These are phyloP conservation scores for Pseudorasbora parva DNA, from an alignment of 2,113 vertebrate genomes.

Conservation along the genomic window DNA sequence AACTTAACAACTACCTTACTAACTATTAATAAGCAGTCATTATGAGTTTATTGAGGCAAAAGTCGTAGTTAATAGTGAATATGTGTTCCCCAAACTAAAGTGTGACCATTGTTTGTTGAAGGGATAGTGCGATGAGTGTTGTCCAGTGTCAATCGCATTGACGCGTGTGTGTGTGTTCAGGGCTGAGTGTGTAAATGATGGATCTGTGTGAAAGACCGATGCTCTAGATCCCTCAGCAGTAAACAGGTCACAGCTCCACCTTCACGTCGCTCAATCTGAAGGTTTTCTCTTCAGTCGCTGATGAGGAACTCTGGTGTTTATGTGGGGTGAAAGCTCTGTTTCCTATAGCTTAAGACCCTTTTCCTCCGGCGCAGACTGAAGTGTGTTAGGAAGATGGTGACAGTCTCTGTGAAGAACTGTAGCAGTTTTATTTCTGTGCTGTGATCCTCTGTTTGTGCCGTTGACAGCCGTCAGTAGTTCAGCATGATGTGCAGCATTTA, in stretches of 20 bases:
- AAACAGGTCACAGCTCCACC: not conserved
- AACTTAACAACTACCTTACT: no score
- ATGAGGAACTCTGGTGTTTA: not conserved
- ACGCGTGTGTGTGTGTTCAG: no score
- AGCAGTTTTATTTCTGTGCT: constrained; percentile 5
- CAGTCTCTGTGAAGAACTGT: not conserved
- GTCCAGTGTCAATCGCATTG: no score
- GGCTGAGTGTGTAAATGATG: no score
- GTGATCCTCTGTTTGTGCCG: not conserved
- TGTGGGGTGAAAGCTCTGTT: not conserved
- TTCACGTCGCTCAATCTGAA: constrained; percentile 1
- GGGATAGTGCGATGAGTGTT: no score
- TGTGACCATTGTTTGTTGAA: no score
- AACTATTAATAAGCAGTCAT: no score
- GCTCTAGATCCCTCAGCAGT: not conserved
- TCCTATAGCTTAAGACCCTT: not conserved
- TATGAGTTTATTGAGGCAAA: no score
- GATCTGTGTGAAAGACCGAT: not conserved
- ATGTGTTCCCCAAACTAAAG: no score
- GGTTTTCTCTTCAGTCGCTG: not conserved
- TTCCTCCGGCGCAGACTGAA: not conserved
- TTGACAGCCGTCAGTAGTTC: not conserved
- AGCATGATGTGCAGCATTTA: not conserved
- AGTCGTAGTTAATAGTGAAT: no score
- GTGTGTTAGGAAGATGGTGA: constrained; percentile 19